Evolutionary conservation across 2,888 invertebrate genomes (phyloP).

Genomic region (Phengaris alcon): DNA sequence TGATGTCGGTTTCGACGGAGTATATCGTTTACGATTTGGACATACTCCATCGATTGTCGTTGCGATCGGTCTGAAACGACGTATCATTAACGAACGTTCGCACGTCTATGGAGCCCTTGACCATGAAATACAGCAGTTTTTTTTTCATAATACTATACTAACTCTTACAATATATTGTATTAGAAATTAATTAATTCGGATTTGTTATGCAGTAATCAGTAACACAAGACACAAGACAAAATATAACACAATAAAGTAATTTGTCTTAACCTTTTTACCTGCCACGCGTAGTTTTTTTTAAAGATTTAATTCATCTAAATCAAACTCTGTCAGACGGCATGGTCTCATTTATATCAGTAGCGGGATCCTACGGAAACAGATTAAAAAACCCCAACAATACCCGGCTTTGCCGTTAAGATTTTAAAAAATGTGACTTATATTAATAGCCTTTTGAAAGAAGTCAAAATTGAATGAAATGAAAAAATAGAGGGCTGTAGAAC

Average conservation of each 20-base stretch:
- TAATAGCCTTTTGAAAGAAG: conserved; percentile 79
- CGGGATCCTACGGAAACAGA: conserved; percentile 78
- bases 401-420: conserved; percentile 70
- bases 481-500: conserved; percentile 75
- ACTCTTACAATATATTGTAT: not conserved
- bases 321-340: conserved; percentile 61
- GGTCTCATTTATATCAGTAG: conserved; percentile 76
- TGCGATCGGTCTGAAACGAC: no score
- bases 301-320: conserved; percentile 72
- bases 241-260: conserved; percentile 62
- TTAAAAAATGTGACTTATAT: conserved; percentile 77
- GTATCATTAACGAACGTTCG: no score
- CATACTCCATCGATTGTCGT: no score
- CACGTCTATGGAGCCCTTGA: no score
- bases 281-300: conserved; percentile 72
- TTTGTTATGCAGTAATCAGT: not conserved
- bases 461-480: conserved; percentile 79
- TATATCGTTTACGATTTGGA: no score
- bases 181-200: conserved; percentile 4
- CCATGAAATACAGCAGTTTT: not conserved
- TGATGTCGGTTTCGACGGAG: no score
- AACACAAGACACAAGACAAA: conserved; percentile 47
- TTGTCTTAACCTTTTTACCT: conserved; percentile 71
- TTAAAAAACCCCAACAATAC: conserved; percentile 75
- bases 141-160: not conserved